These are phyloP conservation scores for Tetramorium parvispinum DNA, from an alignment of 1,140 invertebrate genomes.

Conservation along the genomic window DNA sequence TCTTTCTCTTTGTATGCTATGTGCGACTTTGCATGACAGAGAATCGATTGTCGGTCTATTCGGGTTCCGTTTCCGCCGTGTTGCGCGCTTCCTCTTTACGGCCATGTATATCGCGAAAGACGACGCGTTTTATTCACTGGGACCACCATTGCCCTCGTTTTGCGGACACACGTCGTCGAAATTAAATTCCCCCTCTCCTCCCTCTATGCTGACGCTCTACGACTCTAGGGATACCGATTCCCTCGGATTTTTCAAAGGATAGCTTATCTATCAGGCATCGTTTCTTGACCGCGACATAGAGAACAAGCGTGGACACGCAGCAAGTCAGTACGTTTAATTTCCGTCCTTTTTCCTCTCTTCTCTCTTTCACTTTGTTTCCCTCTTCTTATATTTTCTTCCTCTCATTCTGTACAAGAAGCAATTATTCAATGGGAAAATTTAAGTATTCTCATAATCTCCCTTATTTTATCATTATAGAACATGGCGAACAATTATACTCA, in stretches of 20 bases:
- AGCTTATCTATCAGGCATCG: conserved; percentile 24
- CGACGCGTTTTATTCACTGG: conserved; percentile 45
- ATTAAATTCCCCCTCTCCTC: conserved; percentile 49
- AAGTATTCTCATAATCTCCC: not conserved
- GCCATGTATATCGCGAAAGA: not conserved
- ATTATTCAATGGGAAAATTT: conserved; percentile 27
- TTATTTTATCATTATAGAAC: not conserved
- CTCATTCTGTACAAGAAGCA: not conserved
- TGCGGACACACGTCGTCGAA: conserved; percentile 44
- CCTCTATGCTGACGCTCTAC: not conserved
- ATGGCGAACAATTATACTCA: not conserved
- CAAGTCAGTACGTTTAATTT: conserved; percentile 43
- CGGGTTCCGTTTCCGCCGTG: conserved; percentile 36
- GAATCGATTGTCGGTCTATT: conserved; percentile 62
- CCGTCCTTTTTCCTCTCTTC: conserved; percentile 24
- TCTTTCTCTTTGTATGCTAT: conserved; percentile 25
- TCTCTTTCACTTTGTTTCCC: conserved; percentile 1
- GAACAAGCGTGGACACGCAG: conserved; percentile 9
- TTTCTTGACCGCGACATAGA: conserved; percentile 2
- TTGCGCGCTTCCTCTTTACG: not conserved
- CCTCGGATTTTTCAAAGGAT: conserved; percentile 30
- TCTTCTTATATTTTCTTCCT: conserved; percentile 16
- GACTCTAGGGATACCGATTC: not conserved
- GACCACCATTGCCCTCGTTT: conserved; percentile 5
- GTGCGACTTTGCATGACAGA: conserved; percentile 14